Base-by-base conservation (phyloP, 2,888 invertebrate species). In the Meganola albula region DNA sequence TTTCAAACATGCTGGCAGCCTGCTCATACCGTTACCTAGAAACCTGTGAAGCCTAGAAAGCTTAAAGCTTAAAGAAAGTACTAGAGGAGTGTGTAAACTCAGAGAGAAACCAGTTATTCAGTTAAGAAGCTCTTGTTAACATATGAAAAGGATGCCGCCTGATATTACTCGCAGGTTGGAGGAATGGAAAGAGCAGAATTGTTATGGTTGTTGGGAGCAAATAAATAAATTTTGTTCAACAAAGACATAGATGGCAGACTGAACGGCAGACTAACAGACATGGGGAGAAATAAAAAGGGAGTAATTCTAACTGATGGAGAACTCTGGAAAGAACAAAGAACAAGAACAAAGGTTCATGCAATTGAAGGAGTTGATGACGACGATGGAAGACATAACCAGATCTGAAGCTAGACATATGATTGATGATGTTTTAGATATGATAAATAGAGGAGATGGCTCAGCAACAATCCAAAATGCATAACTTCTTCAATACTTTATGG, bases 61-160 rank as follows among this genome's bases (percentile, higher is more conserved):
- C 95, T 90, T 67, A 94, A 95, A 4, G 94, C 93, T 95, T 12
- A 70, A 94, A n/a, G 95, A 95, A 0, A 92, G 92, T 47, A 92
- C 92, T 0, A 55, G 89, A 10, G 89, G 90, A 60, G 84, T 94
- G 0, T 83, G 88, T 8, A 88, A 88, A 34, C 68, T 91, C 10
- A 86, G 94, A 12, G 87, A 89, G 45, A 89, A 54, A 89, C 89
- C 9, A 92, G 92, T 1, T 91, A 91, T 63, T 80, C 92, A 0
- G 89, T 91, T 1, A 88, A 90, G 33, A 83, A 87, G 58, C 75
- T 95, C 23, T 83, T 90, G 0, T 68, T 78, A 28, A 78, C 78
- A 31, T 91, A 92, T 85, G 45, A 90, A 88, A 34, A 63, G 23
- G 56, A 74, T 42, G 66, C 69, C 0, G 73, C n/a, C n/a, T n/a